These are phyloP conservation scores for Sinonovacula constricta DNA, from an alignment of 1,140 invertebrate species.

Conservation along the genomic window DNA sequence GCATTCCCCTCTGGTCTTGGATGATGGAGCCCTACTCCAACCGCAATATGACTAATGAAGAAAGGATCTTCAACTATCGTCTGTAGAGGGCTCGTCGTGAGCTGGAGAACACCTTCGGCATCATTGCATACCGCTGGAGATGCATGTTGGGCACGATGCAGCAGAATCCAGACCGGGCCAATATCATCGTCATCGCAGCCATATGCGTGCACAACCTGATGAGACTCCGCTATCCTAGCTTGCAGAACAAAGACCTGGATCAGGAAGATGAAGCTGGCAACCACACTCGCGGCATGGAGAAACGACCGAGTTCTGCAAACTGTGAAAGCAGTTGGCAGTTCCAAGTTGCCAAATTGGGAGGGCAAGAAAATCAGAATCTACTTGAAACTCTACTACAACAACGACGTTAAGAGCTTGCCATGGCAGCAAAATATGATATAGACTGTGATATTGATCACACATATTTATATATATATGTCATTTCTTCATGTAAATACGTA, in stretches of 20 bases:
- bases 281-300: slow-evolving; percentile 52
- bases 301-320: too few relatives aligned
- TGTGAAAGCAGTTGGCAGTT: too few relatives aligned
- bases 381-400: too few relatives aligned
- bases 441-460: too few relatives aligned
- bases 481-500: too few relatives aligned
- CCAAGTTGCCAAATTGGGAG: too few relatives aligned
- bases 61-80: slow-evolving; percentile 79
- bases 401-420: too few relatives aligned
- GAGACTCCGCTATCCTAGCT: slow-evolving; percentile 45
- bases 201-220: slow-evolving; percentile 52
- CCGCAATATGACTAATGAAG: slow-evolving; percentile 60
- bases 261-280: slow-evolving; percentile 46
- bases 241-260: slow-evolving; percentile 40
- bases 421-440: too few relatives aligned
- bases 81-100: slow-evolving; percentile 70
- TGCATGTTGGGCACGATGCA: slow-evolving; percentile 30
- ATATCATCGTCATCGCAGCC: slow-evolving; percentile 26
- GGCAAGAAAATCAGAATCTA: too few relatives aligned
- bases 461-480: too few relatives aligned
- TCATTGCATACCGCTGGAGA: slow-evolving; percentile 49
- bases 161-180: slow-evolving; percentile 36
- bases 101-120: slow-evolving; percentile 76
- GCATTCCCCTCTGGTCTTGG: slow-evolving; percentile 60
- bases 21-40: slow-evolving; percentile 67